phyloP scores from a whole-genome alignment of 2,113 vertebrate genomes.

The Melanerpes formicivorus region DNA sequence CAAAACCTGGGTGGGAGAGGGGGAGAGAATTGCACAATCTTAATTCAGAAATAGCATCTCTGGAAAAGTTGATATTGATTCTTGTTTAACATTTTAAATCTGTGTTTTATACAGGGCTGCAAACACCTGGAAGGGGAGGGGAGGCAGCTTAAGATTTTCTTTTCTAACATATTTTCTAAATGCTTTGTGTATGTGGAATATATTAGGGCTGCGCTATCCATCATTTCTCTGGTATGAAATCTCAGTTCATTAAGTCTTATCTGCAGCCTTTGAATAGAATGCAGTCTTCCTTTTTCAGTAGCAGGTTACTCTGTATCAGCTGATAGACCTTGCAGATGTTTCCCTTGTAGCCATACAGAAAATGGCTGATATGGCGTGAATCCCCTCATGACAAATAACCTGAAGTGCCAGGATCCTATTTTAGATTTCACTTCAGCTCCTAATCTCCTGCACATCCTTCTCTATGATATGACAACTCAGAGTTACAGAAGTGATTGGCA shows the following conservation, averaged over 20 bases:
- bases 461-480: background rate
- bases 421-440: background rate
- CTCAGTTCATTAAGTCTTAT: conserved; percentile 63
- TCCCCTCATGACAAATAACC: background rate
- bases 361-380: background rate
- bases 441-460: background rate
- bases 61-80: background rate
- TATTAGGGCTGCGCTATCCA: background rate
- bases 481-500: background rate
- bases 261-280: conserved; percentile 27
- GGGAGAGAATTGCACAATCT: background rate
- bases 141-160: background rate
- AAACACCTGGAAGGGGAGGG: background rate
- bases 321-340: conserved; percentile 52
- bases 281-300: background rate
- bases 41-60: background rate
- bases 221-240: conserved; percentile 45
- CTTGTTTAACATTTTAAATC: background rate
- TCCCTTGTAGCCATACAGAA: conserved; percentile 43
- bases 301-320: conserved; percentile 47
- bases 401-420: background rate
- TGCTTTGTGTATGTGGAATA: conserved; percentile 8
- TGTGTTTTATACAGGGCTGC: background rate
- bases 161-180: background rate
- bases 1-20: background rate